Base-by-base conservation (phyloP, 64 coral and sea anemone species). In the Acropora yongei region DNA sequence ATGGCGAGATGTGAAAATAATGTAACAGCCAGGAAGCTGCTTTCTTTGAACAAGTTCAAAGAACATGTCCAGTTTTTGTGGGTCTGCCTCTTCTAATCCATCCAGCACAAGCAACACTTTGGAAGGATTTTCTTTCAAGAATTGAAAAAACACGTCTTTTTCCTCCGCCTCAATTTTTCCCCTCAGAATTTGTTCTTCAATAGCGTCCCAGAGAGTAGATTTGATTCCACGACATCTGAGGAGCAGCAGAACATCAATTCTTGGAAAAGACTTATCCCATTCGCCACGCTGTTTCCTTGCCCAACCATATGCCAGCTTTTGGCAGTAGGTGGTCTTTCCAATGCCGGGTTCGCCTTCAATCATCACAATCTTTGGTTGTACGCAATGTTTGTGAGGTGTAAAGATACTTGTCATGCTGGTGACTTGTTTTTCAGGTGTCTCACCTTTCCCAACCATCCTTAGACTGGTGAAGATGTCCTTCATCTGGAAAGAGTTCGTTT, bases 71-170 rank as follows among this genome's bases (percentile, higher is more conserved):
- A 41, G 13, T 20, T 8, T 43, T 2, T 2, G 5, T 1, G 39
- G 11, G 17, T 58, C 11, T 8, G 48, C 41, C 17, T 87, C 85
- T 47, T 87, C 85, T 2, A 73, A 68, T 73, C 85, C 85, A 75
- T 87, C 85, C 14, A 87, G 71, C 42, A 87, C 71, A 30, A 87
- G 2, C 67, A 87, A 41, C 42, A 87, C 85, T 53, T 87, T 79
- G n/a, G 77, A 72, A 60, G 79, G 30, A 30, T 30, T 30, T 30
- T 30, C 30, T 30, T 30, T 30, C 30, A 30, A 30, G 30, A 30
- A 30, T 42, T 79, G 44, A 49, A 79, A 89, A 39, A 80, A 79
- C 45, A 19, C 20, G 2, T 8, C 14, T 46, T 79, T 89, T 1
- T 42, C 17, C 14, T 11, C 55, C 57, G 57, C 71, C 5, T 89